These are phyloP conservation scores for Lumbricus terrestris DNA, from an alignment of 2,888 invertebrate genomes.

Conservation along the genomic window DNA sequence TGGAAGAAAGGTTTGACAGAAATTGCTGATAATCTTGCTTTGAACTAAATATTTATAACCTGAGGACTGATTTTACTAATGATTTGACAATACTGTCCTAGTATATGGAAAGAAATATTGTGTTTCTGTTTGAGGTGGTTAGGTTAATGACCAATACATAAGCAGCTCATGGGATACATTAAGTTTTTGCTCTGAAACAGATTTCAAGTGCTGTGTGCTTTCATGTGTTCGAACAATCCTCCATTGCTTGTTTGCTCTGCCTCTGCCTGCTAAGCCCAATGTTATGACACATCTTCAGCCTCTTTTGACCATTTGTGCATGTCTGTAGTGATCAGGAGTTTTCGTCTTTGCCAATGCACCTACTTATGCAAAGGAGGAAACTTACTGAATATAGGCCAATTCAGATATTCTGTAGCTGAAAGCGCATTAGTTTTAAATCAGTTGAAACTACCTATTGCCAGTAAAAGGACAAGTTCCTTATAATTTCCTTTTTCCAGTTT, in stretches of 20 bases:
- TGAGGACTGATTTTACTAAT: neutral
- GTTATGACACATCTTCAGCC: neutral
- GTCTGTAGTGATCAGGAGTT: neutral
- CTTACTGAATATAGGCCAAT: neutral
- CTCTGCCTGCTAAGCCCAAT: neutral
- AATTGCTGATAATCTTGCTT: neutral
- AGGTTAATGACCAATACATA: neutral
- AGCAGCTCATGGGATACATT: neutral
- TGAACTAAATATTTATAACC: neutral
- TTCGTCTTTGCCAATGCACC: neutral
- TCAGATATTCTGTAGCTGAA: neutral
- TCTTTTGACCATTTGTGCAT: neutral
- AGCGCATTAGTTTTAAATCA: neutral
- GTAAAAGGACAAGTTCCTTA: too few species aligned
- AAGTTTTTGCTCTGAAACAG: neutral
- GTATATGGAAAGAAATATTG: neutral
- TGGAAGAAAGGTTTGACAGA: slow-evolving; percentile 91
- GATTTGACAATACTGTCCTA: neutral
- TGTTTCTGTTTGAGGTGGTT: neutral
- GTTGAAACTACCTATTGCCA: too few species aligned
- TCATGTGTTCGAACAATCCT: neutral
- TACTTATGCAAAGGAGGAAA: neutral
- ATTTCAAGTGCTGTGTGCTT: neutral
- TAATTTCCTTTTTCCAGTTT: neutral
- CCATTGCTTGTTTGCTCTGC: neutral